phyloP scores from a whole-genome alignment of 53 echinoderm and acorn worm genomes.

The Hippasteria phrygiana region DNA sequence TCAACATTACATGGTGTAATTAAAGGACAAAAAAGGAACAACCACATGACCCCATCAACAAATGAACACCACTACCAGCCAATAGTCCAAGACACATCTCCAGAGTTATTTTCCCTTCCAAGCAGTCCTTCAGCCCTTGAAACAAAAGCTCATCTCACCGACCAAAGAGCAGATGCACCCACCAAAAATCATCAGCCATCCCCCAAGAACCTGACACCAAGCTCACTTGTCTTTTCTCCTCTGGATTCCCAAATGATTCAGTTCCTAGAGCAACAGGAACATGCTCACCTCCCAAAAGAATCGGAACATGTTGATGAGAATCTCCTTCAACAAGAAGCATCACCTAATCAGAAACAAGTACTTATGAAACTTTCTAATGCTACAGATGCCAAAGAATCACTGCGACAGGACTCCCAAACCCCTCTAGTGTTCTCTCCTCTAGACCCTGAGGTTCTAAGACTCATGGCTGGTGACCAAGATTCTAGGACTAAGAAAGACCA shows the following conservation, averaged over 20 bases:
- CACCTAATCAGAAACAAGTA: neutral
- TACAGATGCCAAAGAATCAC: neutral
- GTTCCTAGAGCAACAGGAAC: slow-evolving; percentile 54
- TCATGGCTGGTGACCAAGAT: slow-evolving; percentile 31
- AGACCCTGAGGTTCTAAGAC: slow-evolving; percentile 39
- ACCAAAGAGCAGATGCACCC: slow-evolving; percentile 30
- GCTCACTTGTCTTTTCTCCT: slow-evolving; percentile 36
- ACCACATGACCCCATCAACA: neutral
- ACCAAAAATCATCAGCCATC: slow-evolving; percentile 31
- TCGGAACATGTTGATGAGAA: neutral
- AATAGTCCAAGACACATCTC: slow-evolving; percentile 59
- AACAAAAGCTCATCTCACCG: slow-evolving; percentile 2
- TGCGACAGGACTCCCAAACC: neutral
- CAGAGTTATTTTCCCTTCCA: slow-evolving; percentile 78
- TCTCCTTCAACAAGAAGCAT: neutral
- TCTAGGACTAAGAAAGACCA: neutral
- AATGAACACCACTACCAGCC: neutral
- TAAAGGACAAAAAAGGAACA: neutral
- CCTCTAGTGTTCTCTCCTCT: slow-evolving; percentile 9
- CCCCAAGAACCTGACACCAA: neutral
- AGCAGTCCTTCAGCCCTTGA: slow-evolving; percentile 14
- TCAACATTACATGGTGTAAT: neutral
- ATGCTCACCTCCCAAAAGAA: slow-evolving; percentile 9
- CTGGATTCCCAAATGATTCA: slow-evolving; percentile 43
- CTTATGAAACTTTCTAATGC: neutral